A percentile compares a stretch with the other conserved stretches of the same genome.
These are phyloP conservation scores for Pyxicephalus adspersus DNA, from an alignment of 2,113 vertebrate species.

Conservation along the genomic window DNA sequence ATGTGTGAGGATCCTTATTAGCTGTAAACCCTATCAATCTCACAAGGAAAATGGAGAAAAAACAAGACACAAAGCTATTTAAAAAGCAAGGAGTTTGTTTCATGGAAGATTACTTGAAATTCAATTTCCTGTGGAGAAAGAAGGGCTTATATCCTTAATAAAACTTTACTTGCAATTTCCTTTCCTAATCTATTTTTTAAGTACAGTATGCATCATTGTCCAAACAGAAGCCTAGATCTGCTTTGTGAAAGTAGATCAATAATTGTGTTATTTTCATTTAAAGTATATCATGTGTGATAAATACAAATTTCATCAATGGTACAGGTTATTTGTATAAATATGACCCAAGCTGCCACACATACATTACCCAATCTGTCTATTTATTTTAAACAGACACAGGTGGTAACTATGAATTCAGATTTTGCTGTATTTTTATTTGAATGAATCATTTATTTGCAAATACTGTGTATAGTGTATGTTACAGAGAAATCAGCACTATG, in stretches of 20 bases:
- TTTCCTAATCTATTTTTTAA: conserved; percentile 36
- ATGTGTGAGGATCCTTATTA: neutral
- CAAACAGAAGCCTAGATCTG: conserved; percentile 23
- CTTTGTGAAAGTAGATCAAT: neutral
- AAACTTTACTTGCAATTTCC: conserved; percentile 55
- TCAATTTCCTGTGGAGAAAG: conserved; percentile 51
- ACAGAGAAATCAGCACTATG: too few species aligned
- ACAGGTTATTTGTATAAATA: too few species aligned
- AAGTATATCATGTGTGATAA: too few species aligned
- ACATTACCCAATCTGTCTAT: too few species aligned
- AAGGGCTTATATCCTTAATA: conserved; percentile 55
- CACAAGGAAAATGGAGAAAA: neutral
- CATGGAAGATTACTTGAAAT: conserved; percentile 33
- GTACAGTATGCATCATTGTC: conserved; percentile 24
- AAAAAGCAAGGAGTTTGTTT: conserved; percentile 30
- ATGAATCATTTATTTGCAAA: too few species aligned
- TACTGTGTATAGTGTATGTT: too few species aligned
- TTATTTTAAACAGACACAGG: too few species aligned
- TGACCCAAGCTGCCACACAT: too few species aligned
- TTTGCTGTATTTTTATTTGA: too few species aligned
- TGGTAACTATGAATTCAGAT: too few species aligned
- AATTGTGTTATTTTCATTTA: too few species aligned
- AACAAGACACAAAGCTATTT: neutral
- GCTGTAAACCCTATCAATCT: neutral
- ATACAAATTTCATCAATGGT: too few species aligned